Evolutionary conservation across 1,140 invertebrate genomes (phyloP).

Genomic region (Nymphalis io): DNA sequence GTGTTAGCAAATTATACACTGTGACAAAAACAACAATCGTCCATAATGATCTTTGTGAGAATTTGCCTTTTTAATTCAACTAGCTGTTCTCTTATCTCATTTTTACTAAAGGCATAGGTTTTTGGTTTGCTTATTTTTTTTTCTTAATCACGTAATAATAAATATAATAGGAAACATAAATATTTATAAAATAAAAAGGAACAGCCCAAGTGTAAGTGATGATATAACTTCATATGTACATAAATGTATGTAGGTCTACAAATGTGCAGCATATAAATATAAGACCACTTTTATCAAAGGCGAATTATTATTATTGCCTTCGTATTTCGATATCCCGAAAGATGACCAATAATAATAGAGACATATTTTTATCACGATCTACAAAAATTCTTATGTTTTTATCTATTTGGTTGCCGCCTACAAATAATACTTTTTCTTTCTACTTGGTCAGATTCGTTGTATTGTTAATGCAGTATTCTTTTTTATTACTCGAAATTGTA

Average conservation of each 20-base stretch:
- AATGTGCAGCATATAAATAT: neutral
- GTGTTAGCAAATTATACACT: no score
- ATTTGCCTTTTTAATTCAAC: no score
- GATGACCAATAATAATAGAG: conserved; percentile 44
- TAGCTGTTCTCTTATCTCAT: no score
- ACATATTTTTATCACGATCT: conserved; percentile 51
- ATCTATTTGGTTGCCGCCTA: conserved; percentile 52
- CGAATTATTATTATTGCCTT: neutral
- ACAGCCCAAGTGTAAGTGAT: neutral
- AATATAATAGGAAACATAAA: no score
- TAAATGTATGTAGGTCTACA: no score
- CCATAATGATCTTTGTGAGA: no score
- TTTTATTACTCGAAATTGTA: conserved; percentile 62
- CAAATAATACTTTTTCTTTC: conserved; percentile 38
- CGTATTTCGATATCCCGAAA: conserved; percentile 1
- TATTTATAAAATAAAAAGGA: no score
- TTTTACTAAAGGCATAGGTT: no score
- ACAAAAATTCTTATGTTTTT: conserved; percentile 51
- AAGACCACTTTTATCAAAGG: neutral
- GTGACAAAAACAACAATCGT: no score
- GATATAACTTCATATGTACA: neutral
- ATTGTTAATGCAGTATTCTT: conserved; percentile 57
- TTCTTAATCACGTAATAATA: no score
- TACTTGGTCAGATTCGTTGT: conserved; percentile 47
- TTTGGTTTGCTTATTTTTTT: no score